phyloP scores from a whole-genome alignment of 2,797 vertebrate genomes.

The Sebastes umbrosus region DNA sequence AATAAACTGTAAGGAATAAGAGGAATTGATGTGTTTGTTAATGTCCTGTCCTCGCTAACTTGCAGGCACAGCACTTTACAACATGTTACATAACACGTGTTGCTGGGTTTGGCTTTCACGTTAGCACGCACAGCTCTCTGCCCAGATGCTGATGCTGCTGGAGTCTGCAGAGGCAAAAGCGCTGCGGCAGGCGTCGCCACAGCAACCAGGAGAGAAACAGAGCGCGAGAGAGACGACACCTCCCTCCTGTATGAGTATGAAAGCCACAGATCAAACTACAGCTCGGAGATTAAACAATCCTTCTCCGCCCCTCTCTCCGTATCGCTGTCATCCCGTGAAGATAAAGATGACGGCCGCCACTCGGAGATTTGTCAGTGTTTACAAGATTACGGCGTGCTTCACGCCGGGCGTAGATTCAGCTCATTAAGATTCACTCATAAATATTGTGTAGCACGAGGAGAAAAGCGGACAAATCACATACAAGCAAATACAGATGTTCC shows the following conservation, averaged over 20 bases:
- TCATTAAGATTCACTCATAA: constrained; percentile 47
- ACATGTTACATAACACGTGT: constrained; percentile 36
- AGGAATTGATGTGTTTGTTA: not conserved
- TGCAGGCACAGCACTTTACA: not conserved
- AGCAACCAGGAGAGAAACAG: constrained; percentile 63
- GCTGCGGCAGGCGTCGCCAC: constrained; percentile 70
- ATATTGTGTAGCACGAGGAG: not conserved
- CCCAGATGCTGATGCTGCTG: constrained; percentile 39
- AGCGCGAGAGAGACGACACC: constrained; percentile 14
- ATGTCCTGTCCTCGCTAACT: not conserved
- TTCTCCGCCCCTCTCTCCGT: constrained; percentile 21
- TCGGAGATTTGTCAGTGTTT: constrained; percentile 33
- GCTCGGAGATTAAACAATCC: constrained; percentile 53
- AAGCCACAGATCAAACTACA: constrained; percentile 52
- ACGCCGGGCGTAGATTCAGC: constrained; percentile 5
- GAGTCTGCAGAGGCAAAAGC: constrained; percentile 51
- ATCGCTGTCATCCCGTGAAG: constrained; percentile 25
- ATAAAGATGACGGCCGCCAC: constrained; percentile 30
- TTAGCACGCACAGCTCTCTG: constrained; percentile 2
- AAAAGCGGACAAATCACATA: not conserved
- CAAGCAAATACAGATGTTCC: constrained; percentile 24
- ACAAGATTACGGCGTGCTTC: constrained; percentile 29
- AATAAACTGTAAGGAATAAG: not conserved
- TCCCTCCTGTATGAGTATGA: constrained; percentile 22
- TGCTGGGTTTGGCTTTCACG: constrained; percentile 10